A percentile compares a stretch with the other conserved stretches of the same genome.
Conservation (phyloP, 23 tunicate genomes). For the Oikopleura albicans region DNA sequence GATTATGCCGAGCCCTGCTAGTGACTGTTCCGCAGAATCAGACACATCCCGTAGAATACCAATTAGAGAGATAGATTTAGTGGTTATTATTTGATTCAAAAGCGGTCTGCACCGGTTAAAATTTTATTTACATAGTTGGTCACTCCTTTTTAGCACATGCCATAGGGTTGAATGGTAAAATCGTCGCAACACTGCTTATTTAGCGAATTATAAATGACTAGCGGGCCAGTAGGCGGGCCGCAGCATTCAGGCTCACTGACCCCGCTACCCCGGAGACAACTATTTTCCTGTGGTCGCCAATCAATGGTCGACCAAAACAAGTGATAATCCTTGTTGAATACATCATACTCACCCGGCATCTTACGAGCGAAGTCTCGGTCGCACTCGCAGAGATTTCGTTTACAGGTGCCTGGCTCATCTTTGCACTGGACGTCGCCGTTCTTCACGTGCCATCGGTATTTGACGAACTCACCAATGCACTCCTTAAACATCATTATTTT, state of each 20-base stretch:
- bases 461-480: constrained; percentile 8
- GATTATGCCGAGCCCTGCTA: too few species aligned
- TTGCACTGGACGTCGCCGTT: not conserved
- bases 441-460: not conserved
- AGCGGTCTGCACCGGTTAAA: too few species aligned
- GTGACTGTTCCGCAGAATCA: too few species aligned
- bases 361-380: not conserved
- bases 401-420: not conserved
- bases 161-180: not conserved
- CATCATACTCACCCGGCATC: not conserved
- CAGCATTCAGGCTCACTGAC: not conserved
- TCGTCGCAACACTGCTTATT: constrained; percentile 5
- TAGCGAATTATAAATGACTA: not conserved
- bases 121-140: too few species aligned
- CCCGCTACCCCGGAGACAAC: not conserved
- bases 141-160: constrained; percentile 13
- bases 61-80: too few species aligned
- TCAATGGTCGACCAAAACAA: not conserved
- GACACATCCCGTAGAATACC: too few species aligned
- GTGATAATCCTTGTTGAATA: not conserved
- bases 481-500: too few species aligned
- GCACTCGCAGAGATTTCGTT: constrained; percentile 6
- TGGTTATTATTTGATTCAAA: too few species aligned
- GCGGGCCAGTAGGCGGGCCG: not conserved
- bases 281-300: not conserved